Evolutionary conservation across 2,888 invertebrate species (phyloP).

Genomic region (Julus scanicus): DNA sequence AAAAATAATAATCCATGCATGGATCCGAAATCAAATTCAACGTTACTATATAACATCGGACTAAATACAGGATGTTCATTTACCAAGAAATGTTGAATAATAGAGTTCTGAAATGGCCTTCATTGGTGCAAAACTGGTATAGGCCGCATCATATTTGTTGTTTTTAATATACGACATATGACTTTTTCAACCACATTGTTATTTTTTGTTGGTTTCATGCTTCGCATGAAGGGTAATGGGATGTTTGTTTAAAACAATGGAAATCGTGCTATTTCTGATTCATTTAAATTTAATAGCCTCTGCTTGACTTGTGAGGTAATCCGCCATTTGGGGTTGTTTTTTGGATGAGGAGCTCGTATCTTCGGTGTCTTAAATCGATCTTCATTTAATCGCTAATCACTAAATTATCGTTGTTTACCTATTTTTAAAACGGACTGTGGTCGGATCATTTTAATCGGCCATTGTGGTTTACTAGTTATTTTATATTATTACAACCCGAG

Average conservation of each 20-base stretch:
- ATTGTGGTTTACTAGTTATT: too few relatives aligned
- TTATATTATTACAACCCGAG: too few relatives aligned
- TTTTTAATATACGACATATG: background rate
- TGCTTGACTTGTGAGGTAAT: background rate
- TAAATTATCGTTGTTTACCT: too few relatives aligned
- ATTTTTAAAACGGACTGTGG: too few relatives aligned
- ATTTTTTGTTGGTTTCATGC: constrained; percentile 24
- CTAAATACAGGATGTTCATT: constrained; percentile 13
- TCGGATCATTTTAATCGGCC: too few relatives aligned
- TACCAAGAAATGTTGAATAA: constrained; percentile 12
- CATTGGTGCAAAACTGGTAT: background rate
- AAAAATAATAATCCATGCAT: background rate
- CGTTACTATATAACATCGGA: background rate
- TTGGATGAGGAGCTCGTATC: background rate
- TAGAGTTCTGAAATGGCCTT: background rate
- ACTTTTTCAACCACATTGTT: background rate
- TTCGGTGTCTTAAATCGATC: background rate
- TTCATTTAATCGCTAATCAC: too few relatives aligned
- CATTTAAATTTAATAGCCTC: background rate
- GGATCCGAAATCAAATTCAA: background rate
- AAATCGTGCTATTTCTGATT: constrained; percentile 13
- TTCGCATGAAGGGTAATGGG: background rate
- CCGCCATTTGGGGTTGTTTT: background rate
- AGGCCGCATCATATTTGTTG: background rate
- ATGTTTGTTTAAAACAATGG: background rate